Conservation (phyloP, 2,888 invertebrate species). For the Watsonalla binaria region DNA sequence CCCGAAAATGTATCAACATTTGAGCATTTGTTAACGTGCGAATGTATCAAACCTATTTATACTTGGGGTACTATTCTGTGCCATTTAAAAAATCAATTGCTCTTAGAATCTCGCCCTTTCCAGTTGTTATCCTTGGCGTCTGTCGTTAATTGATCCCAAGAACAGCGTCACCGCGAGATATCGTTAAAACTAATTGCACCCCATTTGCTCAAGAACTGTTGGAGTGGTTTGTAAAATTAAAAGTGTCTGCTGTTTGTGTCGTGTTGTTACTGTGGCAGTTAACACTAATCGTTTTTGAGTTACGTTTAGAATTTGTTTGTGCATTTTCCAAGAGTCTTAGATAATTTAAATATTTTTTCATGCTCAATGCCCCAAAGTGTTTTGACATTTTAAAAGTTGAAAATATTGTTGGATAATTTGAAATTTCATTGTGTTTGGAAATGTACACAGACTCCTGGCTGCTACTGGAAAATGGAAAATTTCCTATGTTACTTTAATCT, state of each 20-base stretch:
- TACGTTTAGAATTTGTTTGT: not conserved
- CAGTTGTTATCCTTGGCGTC: slow-evolving; percentile 14
- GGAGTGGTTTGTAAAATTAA: slow-evolving; percentile 13
- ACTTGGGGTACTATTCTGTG: not conserved
- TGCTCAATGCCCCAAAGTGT: too few species aligned
- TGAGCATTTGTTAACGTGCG: too few species aligned
- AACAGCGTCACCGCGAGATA: slow-evolving; percentile 22
- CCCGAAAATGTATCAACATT: too few species aligned
- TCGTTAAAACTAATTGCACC: slow-evolving; percentile 30
- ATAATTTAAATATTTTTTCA: too few species aligned
- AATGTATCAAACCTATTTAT: not conserved
- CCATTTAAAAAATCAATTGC: not conserved
- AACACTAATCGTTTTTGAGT: not conserved
- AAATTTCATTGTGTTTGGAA: too few species aligned
- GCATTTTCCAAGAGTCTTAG: not conserved
- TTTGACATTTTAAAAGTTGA: too few species aligned
- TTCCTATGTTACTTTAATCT: too few species aligned
- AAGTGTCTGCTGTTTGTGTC: slow-evolving; percentile 3
- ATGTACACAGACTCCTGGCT: too few species aligned
- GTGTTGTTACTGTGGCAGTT: not conserved
- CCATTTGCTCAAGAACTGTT: slow-evolving; percentile 20
- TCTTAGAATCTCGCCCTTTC: not conserved
- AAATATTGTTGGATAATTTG: too few species aligned
- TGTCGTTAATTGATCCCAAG: slow-evolving; percentile 18
- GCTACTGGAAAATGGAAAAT: too few species aligned